Evolutionary conservation across 2,888 invertebrate genomes (phyloP).

Genomic region (Muscina levida): DNA sequence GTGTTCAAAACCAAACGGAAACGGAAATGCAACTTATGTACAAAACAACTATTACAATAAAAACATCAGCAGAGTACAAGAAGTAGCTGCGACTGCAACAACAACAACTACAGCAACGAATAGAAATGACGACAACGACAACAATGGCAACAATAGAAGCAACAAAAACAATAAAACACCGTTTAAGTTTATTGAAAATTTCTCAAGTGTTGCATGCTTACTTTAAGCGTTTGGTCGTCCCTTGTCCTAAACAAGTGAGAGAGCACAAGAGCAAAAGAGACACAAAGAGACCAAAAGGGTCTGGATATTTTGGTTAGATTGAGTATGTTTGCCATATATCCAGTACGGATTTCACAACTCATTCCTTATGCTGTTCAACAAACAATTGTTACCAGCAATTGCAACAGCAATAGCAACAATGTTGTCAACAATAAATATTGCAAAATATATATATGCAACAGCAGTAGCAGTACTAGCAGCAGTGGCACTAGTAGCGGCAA

Average conservation of each 20-base stretch:
- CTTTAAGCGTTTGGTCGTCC: slow-evolving; percentile 29
- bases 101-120: slow-evolving; percentile 29
- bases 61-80: neutral
- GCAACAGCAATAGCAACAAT: slow-evolving; percentile 62
- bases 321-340: neutral
- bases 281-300: neutral
- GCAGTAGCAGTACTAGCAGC: neutral
- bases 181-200: slow-evolving; percentile 63
- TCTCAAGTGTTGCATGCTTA: slow-evolving; percentile 39
- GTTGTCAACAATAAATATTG: slow-evolving; percentile 67
- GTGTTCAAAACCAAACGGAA: slow-evolving; percentile 58
- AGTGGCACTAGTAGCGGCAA: slow-evolving; percentile 55
- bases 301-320: neutral
- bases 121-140: slow-evolving; percentile 61
- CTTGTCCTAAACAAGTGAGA: neutral
- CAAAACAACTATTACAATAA: slow-evolving; percentile 60
- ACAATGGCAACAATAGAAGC: slow-evolving; percentile 50
- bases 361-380: slow-evolving; percentile 34
- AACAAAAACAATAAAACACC: slow-evolving; percentile 55
- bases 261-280: neutral
- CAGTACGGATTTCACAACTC: slow-evolving; percentile 57
- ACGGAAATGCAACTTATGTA: slow-evolving; percentile 57
- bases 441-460: slow-evolving; percentile 47
- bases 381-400: slow-evolving; percentile 59
- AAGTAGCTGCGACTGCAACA: slow-evolving; percentile 26